These are phyloP conservation scores for Xerus rutilus DNA, from an alignment of 2,797 vertebrate genomes.

Conservation along the genomic window DNA sequence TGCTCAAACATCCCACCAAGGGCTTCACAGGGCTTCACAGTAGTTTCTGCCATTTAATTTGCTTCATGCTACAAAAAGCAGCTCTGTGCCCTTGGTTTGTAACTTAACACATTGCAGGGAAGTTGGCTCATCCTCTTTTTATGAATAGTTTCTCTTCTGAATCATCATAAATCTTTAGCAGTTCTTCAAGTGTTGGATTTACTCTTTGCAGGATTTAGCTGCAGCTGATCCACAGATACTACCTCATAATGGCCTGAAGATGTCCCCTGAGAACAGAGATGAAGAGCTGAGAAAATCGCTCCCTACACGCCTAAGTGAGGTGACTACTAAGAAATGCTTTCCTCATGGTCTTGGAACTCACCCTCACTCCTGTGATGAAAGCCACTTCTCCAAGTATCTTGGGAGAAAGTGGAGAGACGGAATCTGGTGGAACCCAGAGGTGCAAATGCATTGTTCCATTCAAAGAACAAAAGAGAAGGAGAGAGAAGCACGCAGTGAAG, in stretches of 20 bases:
- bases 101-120: conserved; percentile 37
- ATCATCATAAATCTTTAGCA: conserved; percentile 68
- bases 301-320: neutral
- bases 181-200: conserved; percentile 54
- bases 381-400: neutral
- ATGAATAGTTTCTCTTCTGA: conserved; percentile 53
- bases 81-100: neutral
- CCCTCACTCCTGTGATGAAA: neutral
- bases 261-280: conserved; percentile 60
- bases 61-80: conserved; percentile 7
- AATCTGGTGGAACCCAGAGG: neutral
- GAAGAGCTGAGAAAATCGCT: conserved; percentile 38
- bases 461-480: neutral
- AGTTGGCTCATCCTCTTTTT: neutral
- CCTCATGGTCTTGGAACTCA: neutral
- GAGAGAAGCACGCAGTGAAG: neutral
- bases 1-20: neutral
- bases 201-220: conserved; percentile 53
- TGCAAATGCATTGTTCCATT: neutral
- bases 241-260: conserved; percentile 3
- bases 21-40: neutral
- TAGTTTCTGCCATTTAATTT: conserved; percentile 32
- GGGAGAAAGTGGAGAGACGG: neutral
- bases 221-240: conserved; percentile 40
- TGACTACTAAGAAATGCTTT: neutral